Evolutionary conservation across 2,888 invertebrate species (phyloP), one percentile per base, ranked within the genome.

Genomic region (Rhodophaea formosa): DNA sequence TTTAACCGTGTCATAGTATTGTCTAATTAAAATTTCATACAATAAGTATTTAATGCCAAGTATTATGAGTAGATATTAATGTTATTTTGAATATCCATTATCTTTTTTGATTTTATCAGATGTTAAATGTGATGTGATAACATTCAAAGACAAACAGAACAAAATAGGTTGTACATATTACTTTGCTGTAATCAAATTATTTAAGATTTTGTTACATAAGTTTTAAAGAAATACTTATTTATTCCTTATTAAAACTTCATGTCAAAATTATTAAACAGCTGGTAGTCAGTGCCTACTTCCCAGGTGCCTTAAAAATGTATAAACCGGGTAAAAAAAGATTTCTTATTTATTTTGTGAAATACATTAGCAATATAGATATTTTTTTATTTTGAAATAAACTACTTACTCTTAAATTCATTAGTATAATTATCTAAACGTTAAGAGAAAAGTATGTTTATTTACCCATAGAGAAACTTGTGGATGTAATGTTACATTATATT

Each of bases 391-490:
- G 56, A 66, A 68, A 63, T 71, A 71, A 86, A 84, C 87, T 85
- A 75, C 87, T 83, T 77, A 80, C 87, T 88, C 88, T 89, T 88
- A 79, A 71, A 68, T 71, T 72, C 69, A 72, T 82, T 74, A 60
- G 61, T 56, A 77, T 70, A 71, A 72, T 51, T 60, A 60, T 65
- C 72, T 81, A 85, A 82, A 71, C 73, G 72, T 77, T 86, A 88
- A 88, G 88, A 86, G 86, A 61, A 80, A 80, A 73, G 82, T 85
- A 84, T 75, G 86, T 88, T 82, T 79, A 71, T 61, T 63, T 57
- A 59, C 58, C 43, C 42, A 23, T 14, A 15, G n/a, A n/a, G n/a
- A 14, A 16, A 6, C 3, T 45, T n/a, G 46, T 29, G 23, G 23
- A 3, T 16, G 16, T 30, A 29, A 47, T 12, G 14, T 5, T 47